Base-by-base conservation (phyloP, 2,797 vertebrate genomes). In the Oryzias dopingdopingensis region DNA sequence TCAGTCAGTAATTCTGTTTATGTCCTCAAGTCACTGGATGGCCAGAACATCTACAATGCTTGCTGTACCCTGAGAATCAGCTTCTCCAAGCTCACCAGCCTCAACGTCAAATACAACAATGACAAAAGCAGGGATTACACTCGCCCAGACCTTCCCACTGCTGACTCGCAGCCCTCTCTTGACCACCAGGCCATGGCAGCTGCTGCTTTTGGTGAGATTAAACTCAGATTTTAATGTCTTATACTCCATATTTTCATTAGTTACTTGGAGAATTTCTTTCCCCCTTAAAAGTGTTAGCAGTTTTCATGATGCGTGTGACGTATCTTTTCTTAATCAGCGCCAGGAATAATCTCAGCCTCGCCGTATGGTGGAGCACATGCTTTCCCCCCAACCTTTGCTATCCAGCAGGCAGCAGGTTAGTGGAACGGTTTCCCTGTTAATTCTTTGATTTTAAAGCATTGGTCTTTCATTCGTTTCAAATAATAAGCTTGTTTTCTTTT, bases 11-110 rank as follows among this genome's bases (percentile, higher is more conserved):
- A 53, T 50, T 15, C 8, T 6, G 0, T 0, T 32, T 32, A 0
- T 74, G 5, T 62, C 17, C 46, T n/a, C 54, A 59, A 99, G 97
- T 94, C 96, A 46, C 87, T 99, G 29, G 97, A 99, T n/a, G 96
- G 97, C 3, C 97, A 99, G 87, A 99, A 99, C 80, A 99, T 99
- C 88, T 99, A 98, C 90, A 99, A 99, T 0, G 96, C 96, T 58
- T 99, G 96, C 82, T 99, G 97, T 65, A 99, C 97, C 0, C 90
- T 99, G 80, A 94, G 96, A 76, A 96, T 99, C 16, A 96, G 96
- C 78, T 98, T 98, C 83, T 99, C 96, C 37, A 99, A 98, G 79
- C 95, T 99, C 67, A 98, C 96, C 1, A 98, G 95, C 79, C 94
- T 99, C 65, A 99, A 99, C 4, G 96, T 99, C 0, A 99, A 99